These are phyloP conservation scores for Phalacrocorax pelagicus DNA, from an alignment of 2,113 vertebrate species.

Conservation along the genomic window DNA sequence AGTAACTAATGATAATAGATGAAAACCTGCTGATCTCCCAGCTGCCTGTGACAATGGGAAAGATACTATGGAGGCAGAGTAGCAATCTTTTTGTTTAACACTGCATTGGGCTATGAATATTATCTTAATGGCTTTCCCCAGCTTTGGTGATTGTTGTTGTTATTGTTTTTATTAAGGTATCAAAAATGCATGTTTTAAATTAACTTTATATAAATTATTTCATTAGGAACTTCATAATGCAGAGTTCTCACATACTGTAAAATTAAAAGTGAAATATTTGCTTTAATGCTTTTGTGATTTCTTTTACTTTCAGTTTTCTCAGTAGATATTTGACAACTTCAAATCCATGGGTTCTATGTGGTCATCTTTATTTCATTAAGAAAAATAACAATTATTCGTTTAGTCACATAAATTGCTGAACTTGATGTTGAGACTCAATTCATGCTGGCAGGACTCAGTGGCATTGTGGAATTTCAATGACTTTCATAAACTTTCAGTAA, in stretches of 20 bases:
- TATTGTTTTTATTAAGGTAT: neutral
- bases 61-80: neutral
- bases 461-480: neutral
- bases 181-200: neutral
- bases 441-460: neutral
- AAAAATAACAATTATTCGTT: neutral
- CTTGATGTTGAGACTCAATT: neutral
- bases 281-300: neutral
- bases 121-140: neutral
- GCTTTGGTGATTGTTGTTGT: neutral
- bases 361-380: neutral
- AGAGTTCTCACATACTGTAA: neutral
- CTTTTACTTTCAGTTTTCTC: neutral
- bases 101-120: neutral
- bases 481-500: neutral
- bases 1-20: slow-evolving; percentile 59
- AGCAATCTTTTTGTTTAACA: slow-evolving; percentile 22
- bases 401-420: neutral
- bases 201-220: neutral
- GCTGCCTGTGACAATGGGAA: slow-evolving; percentile 39
- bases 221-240: neutral
- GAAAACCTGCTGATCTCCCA: slow-evolving; percentile 51
- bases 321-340: neutral
- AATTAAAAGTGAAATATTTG: neutral
- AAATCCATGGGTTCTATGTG: neutral